Conservation (phyloP, 2,113 vertebrate species). For the Hystrix cristata region DNA sequence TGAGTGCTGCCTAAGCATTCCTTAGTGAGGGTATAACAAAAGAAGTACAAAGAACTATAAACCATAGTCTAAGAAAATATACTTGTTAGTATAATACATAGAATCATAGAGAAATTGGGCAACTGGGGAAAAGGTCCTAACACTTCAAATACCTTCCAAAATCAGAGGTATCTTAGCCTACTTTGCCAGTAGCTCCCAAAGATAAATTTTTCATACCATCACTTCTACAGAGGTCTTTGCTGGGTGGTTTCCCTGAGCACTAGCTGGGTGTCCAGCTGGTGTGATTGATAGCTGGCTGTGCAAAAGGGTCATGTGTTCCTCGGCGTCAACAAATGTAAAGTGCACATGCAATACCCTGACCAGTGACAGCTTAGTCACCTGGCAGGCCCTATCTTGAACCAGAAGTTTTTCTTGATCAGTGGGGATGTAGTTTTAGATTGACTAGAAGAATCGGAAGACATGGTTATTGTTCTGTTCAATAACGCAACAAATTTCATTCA, state of each 20-base stretch:
- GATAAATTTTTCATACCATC: background rate
- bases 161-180: background rate
- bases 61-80: background rate
- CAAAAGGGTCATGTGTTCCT: background rate
- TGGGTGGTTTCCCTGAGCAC: background rate
- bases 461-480: background rate
- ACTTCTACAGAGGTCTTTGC: background rate
- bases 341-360: background rate
- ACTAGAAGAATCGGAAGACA: slow-evolving; percentile 17
- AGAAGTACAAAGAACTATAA: background rate
- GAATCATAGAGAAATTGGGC: background rate
- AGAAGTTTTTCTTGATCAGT: background rate
- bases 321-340: background rate
- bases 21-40: background rate
- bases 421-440: background rate
- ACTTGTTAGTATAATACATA: background rate
- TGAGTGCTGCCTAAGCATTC: background rate
- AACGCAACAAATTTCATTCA: background rate
- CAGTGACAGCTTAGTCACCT: background rate
- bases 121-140: background rate
- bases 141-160: background rate
- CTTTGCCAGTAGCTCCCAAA: background rate
- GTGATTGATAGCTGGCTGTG: background rate
- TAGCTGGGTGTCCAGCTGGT: background rate
- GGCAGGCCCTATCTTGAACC: background rate